A percentile compares a stretch with the other conserved stretches of the same genome.
phyloP scores from a whole-genome alignment of 2,113 vertebrate genomes.

The Vidua chalybeata region DNA sequence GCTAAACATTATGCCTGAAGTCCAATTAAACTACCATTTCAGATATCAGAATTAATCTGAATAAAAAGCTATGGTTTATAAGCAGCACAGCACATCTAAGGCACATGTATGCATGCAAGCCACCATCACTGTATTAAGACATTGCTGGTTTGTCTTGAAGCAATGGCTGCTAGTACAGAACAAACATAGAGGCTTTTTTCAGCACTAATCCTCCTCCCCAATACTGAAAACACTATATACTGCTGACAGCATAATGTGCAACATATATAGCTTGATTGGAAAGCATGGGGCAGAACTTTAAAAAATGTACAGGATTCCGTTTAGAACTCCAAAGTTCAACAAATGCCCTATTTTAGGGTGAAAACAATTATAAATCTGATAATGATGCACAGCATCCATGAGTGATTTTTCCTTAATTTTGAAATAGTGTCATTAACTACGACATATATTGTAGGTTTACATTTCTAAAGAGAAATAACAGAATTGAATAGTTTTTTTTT shows the following conservation, averaged over 20 bases:
- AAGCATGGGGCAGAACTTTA: slow-evolving; percentile 79
- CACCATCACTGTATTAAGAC: slow-evolving; percentile 68
- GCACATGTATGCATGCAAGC: slow-evolving; percentile 77
- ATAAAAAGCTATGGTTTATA: slow-evolving; percentile 69
- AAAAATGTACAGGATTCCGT: slow-evolving; percentile 79
- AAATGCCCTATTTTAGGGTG: slow-evolving; percentile 86
- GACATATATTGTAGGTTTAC: slow-evolving; percentile 79
- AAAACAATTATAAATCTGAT: slow-evolving; percentile 80
- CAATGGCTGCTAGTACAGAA: slow-evolving; percentile 66
- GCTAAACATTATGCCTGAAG: slow-evolving; percentile 69
- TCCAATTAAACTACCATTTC: slow-evolving; percentile 61
- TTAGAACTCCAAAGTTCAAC: slow-evolving; percentile 86
- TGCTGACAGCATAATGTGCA: slow-evolving; percentile 70
- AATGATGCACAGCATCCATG: slow-evolving; percentile 86
- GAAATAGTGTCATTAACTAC: slow-evolving; percentile 81
- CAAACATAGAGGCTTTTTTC: slow-evolving; percentile 59
- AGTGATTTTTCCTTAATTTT: slow-evolving; percentile 74
- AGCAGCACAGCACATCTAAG: slow-evolving; percentile 80
- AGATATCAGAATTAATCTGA: slow-evolving; percentile 63
- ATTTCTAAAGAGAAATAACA: slow-evolving; percentile 88
- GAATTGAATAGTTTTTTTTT: slow-evolving; percentile 75
- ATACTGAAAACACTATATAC: slow-evolving; percentile 68
- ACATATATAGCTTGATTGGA: slow-evolving; percentile 72
- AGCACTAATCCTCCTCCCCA: slow-evolving; percentile 67
- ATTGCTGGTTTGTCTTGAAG: slow-evolving; percentile 49